Base-by-base conservation (phyloP, 2,113 vertebrate genomes). In the Sorex fumeus region DNA sequence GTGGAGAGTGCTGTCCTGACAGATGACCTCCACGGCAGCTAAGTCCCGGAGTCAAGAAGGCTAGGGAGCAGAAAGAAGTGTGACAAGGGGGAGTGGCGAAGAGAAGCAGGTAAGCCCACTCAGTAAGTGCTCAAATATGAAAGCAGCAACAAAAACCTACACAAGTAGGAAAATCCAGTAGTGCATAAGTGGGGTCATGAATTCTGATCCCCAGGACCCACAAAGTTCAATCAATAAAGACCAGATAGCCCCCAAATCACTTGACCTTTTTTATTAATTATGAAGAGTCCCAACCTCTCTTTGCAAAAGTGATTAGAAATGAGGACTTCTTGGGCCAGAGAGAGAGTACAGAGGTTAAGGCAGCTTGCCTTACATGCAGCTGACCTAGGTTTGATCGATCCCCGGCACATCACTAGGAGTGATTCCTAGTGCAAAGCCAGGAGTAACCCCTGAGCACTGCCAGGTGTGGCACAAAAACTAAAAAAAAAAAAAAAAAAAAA, bases 231-330 rank as follows among this genome's bases (percentile, higher is more conserved):
- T 75, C 71, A 76, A 50, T 77, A 11, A 69, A 84, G 81, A 75
- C 30, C 15, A 89, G 15, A 72, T 12, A 53, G 30, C 30, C 45
- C 32, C 69, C 94, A 89, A 81, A 27, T 9, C 81, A 95, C 90
- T 45, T 45, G 50, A 94, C 53, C 15, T 84, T 85, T 85, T 90
- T 70, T 84, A 15, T 71, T 77, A 86, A 64, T 80, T 89, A 93
- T 36, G 36, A 60, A 92, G 5, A 90, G 34, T 85, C 40, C 69
- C 62, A 92, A 76, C 57, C 79, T 19, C 70, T 80, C 74, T 62
- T 40, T 87, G 34, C 45, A 89, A 87, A 94, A 92, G 40, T 45
- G 27, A 84, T 60, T 83, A 28, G 8, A 62, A 62, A 83, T 57
- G 47, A 12, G 47, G 2, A 50, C 47, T 50, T 50, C 47, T 50